phyloP scores from a whole-genome alignment of 1,140 invertebrate species.

The Palaemon carinicauda region DNA sequence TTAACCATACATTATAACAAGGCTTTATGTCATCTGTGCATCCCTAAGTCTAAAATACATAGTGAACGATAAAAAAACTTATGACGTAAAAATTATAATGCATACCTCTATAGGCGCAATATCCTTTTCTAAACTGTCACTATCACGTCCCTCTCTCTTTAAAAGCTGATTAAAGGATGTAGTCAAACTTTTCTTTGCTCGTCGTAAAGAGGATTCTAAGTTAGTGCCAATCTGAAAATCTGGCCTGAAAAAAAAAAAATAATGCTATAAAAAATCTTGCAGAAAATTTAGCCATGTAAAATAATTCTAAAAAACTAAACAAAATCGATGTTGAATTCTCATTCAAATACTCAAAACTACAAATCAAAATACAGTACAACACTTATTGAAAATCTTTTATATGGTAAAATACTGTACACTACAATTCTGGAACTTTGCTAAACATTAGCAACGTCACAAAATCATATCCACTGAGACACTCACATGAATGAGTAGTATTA shows the following conservation, averaged over 20 bases:
- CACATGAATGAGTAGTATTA: no score
- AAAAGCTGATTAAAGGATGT: slow-evolving; percentile 57
- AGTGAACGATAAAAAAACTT: no score
- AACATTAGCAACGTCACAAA: no score
- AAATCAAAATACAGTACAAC: no score
- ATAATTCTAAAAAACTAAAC: not conserved
- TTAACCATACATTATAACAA: no score
- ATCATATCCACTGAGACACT: no score
- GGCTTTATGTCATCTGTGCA: no score
- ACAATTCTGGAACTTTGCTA: no score
- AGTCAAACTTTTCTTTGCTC: slow-evolving; percentile 53
- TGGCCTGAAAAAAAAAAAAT: slow-evolving; percentile 21
- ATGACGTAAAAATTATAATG: not conserved
- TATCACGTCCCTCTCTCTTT: slow-evolving; percentile 52
- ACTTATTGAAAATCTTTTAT: no score
- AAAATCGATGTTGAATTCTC: not conserved
- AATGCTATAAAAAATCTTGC: not conserved
- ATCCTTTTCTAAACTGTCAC: slow-evolving; percentile 50
- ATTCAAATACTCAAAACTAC: not conserved
- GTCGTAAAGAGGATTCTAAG: slow-evolving; percentile 50
- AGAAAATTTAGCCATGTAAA: not conserved
- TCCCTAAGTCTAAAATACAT: no score
- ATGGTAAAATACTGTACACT: no score
- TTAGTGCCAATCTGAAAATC: slow-evolving; percentile 29
- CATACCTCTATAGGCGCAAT: slow-evolving; percentile 17